Evolutionary conservation across 2,113 vertebrate genomes (phyloP).

Genomic region (Cyprinodon brontotheroides): DNA sequence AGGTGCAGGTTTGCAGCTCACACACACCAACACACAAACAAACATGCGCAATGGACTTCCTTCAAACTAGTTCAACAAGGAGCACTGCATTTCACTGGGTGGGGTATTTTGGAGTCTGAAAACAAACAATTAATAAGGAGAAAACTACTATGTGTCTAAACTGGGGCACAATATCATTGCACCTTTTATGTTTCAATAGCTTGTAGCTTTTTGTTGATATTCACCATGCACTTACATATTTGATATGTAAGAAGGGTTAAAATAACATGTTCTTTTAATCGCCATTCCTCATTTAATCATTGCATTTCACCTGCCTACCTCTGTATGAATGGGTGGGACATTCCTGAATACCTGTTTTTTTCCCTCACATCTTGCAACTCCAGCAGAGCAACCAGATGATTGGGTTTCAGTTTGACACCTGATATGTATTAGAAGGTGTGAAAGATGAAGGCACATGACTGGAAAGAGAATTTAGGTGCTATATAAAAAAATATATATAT

Average conservation of each 20-base stretch:
- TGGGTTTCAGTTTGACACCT: neutral
- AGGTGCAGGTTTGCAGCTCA: neutral
- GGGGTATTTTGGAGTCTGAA: constrained; percentile 27
- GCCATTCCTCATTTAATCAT: neutral
- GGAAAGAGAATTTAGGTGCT: neutral
- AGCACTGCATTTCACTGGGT: constrained; percentile 59
- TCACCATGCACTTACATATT: neutral
- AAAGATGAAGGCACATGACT: neutral
- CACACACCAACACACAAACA: neutral
- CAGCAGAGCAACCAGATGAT: neutral
- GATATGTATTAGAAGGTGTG: neutral
- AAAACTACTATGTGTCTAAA: neutral
- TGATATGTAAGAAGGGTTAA: neutral
- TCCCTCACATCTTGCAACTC: neutral
- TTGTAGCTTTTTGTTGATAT: neutral
- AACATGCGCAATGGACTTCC: constrained; percentile 8
- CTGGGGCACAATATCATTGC: neutral
- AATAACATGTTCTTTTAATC: neutral
- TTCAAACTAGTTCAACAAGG: constrained; percentile 62
- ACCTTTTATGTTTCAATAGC: neutral
- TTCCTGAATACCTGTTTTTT: neutral
- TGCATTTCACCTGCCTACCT: neutral
- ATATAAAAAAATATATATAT: neutral
- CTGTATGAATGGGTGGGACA: neutral
- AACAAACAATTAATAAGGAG: constrained; percentile 9